Evolutionary conservation across 2,113 vertebrate species (phyloP), one percentile per base, ranked within the genome.

Genomic region (Centropus unirufus): DNA sequence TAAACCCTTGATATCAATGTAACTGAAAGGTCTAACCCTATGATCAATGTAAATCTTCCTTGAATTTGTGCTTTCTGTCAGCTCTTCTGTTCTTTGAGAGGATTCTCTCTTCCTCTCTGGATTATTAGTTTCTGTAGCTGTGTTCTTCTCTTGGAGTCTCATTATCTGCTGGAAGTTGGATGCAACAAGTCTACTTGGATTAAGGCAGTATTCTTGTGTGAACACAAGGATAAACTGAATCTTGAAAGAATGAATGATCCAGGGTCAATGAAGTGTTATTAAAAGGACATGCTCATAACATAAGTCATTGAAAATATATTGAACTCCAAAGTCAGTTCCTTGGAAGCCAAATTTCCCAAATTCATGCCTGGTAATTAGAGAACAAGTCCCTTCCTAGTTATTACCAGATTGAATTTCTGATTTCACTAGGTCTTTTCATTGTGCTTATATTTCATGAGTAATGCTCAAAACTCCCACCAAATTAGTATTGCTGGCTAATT

Each of bases 291-390:
- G 73, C 19, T 88, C 18, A 74, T 83, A 58, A 30, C 59, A 61
- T 55, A 79, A 90, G 59, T 74, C 76, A 83, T 83, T 88, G 76
- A 86, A 59, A 90, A 70, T 67, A 73, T 86, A 92, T 86, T 88
- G 86, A 79, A 59, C 83, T 92, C 83, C 72, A 63, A 83, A 77
- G 74, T 74, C 77, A 26, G 81, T 91, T 55, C 32, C 68, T 81
- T 77, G 63, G 59, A 94, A 94, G 64, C 51, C 42, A 73, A 78
- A 92, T 90, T 92, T 78, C 59, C 72, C 63, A 88, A 62, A 76
- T 77, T 80, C 51, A 32, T 83, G n/a, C 83, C 75, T 92, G n/a
- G 42, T 85, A 69, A 73, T 94, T 84, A 87, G 21, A 85, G 74
- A 91, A 82, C 40, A 73, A 88, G 27, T 83, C 30, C 46, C 40